phyloP scores from a whole-genome alignment of 2,113 vertebrate species.

The Tor tambroides region DNA sequence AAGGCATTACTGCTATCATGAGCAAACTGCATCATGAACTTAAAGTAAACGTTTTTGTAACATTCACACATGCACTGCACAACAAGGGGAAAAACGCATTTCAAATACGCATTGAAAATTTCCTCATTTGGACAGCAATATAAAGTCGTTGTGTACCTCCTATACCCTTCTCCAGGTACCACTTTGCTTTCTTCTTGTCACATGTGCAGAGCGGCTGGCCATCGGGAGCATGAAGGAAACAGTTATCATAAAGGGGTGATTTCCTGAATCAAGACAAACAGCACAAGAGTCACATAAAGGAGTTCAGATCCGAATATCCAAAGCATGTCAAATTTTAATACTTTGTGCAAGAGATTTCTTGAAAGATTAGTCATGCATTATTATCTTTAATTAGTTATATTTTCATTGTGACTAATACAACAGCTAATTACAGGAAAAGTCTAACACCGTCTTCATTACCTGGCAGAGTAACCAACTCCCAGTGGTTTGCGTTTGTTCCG shows the following conservation, averaged over 20 bases:
- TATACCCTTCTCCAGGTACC: conserved; percentile 98
- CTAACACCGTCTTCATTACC: conserved; percentile 71
- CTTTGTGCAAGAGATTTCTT: not conserved
- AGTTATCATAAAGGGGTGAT: conserved; percentile 97
- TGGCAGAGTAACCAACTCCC: conserved; percentile 90
- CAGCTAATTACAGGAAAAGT: not conserved
- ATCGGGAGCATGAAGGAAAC: conserved; percentile 95
- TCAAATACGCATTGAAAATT: not conserved
- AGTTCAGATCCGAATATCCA: not conserved
- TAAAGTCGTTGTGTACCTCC: conserved; percentile 78
- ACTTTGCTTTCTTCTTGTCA: conserved; percentile 97
- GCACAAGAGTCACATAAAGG: not conserved
- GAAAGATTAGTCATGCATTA: not conserved
- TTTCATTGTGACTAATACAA: not conserved
- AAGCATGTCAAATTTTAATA: not conserved
- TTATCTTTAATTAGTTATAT: not conserved
- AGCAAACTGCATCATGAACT: not conserved
- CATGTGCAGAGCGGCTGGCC: conserved; percentile 96
- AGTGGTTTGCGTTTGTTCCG: conserved; percentile 88
- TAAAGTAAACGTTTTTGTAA: not conserved
- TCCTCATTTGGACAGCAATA: not conserved
- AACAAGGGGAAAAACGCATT: not conserved
- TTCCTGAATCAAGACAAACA: conserved; percentile 78
- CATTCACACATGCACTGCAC: not conserved
- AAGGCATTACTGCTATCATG: not conserved